Evolutionary conservation across 2,888 invertebrate species (phyloP).

Genomic region (Diloba caeruleocephala): DNA sequence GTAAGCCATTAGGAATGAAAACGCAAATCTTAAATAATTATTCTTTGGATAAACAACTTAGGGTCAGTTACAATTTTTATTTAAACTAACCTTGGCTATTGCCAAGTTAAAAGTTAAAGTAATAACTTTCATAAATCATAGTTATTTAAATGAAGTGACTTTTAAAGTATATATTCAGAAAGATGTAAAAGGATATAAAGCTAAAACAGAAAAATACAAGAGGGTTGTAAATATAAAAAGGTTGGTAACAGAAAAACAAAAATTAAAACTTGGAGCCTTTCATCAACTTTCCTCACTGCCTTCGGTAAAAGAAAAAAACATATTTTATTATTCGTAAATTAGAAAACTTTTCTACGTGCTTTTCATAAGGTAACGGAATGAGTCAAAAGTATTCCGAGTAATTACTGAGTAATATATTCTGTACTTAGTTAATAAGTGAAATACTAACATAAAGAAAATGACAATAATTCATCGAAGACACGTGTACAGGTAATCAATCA

Average conservation of each 20-base stretch:
- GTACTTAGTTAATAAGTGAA: conserved; percentile 27
- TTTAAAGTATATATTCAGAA: conserved; percentile 41
- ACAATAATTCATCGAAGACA: conserved; percentile 42
- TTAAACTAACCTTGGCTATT: too few species aligned
- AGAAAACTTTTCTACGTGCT: conserved; percentile 80
- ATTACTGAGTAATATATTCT: too few species aligned
- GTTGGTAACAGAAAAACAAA: conserved; percentile 78
- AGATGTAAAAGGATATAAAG: conserved; percentile 49
- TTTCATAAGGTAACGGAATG: conserved; percentile 67
- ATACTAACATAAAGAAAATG: conserved; percentile 40
- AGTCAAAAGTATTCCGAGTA: conserved; percentile 64
- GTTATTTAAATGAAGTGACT: too few species aligned
- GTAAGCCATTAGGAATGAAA: too few species aligned
- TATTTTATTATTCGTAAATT: conserved; percentile 84
- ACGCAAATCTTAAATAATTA: too few species aligned
- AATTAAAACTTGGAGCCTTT: conserved; percentile 81
- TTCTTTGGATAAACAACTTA: too few species aligned
- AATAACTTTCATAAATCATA: too few species aligned
- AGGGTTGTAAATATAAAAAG: conserved; percentile 74
- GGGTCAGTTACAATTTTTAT: too few species aligned
- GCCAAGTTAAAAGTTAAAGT: too few species aligned
- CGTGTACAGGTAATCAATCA: conserved; percentile 54
- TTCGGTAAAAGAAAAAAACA: conserved; percentile 77
- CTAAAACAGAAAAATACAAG: conserved; percentile 65
- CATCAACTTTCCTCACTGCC: conserved; percentile 77